Evolutionary conservation across 2,888 invertebrate genomes (phyloP).

Genomic region (Drosophila multiciliata): DNA sequence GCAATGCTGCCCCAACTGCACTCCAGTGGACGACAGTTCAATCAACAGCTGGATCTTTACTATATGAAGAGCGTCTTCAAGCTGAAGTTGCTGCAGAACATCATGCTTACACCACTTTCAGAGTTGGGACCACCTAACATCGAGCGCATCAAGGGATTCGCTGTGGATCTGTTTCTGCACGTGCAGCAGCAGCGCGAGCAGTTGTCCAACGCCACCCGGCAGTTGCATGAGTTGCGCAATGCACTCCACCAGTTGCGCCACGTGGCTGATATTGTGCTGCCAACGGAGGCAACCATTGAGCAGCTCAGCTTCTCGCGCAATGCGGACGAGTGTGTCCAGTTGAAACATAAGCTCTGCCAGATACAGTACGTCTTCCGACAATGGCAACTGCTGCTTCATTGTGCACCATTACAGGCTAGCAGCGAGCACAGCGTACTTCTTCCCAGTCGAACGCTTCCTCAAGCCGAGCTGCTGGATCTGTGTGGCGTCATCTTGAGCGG

Average conservation of each 20-base stretch:
- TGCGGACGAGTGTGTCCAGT: conserved; percentile 59
- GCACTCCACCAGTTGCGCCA: conserved; percentile 84
- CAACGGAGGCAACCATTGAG: conserved; percentile 1
- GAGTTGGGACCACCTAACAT: conserved; percentile 93
- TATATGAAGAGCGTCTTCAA: conserved; percentile 84
- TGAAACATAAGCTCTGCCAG: conserved; percentile 72
- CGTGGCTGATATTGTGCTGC: conserved; percentile 69
- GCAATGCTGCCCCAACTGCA: conserved; percentile 86
- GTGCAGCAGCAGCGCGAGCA: conserved; percentile 89
- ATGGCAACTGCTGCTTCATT: conserved; percentile 88
- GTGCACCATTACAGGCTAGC: conserved; percentile 86
- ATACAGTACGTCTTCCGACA: conserved; percentile 87
- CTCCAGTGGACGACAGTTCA: conserved; percentile 82
- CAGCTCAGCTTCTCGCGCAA: conserved; percentile 66
- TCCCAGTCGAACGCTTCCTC: conserved; percentile 41
- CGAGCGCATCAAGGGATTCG: conserved; percentile 94
- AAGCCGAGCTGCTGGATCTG: conserved; percentile 50
- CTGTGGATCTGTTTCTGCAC: conserved; percentile 90
- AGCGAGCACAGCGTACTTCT: conserved; percentile 60
- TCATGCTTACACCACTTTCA: conserved; percentile 88
- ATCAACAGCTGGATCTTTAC: conserved; percentile 82
- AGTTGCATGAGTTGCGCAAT: conserved; percentile 87
- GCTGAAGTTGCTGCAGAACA: conserved; percentile 82
- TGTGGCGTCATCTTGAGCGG: conserved; percentile 59
- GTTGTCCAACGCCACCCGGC: conserved; percentile 87